phyloP scores from a whole-genome alignment of 2,797 vertebrate species.

The Neopelma chrysocephalum region DNA sequence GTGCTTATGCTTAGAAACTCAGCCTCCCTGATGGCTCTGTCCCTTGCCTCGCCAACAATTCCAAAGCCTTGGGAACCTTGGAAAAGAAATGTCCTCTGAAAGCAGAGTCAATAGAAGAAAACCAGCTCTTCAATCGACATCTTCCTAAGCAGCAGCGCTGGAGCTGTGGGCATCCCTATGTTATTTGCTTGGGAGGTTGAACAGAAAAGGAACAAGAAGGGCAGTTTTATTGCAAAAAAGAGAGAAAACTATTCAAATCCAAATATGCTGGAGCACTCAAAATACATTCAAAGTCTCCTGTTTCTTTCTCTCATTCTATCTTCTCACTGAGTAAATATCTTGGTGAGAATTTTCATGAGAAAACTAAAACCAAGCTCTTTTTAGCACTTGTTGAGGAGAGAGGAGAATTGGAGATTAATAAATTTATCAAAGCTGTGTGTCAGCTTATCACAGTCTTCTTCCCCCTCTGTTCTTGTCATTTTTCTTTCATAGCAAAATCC shows the following conservation, averaged over 20 bases:
- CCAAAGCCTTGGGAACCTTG: neutral
- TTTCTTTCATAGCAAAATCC: neutral
- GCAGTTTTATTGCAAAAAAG: neutral
- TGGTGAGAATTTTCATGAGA: neutral
- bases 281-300: neutral
- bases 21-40: neutral
- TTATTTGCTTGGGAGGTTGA: neutral
- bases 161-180: neutral
- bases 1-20: neutral
- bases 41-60: neutral
- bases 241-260: neutral
- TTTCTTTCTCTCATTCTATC: neutral
- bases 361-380: neutral
- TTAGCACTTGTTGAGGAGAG: neutral
- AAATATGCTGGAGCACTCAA: neutral
- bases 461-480: neutral
- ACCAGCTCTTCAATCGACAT: neutral
- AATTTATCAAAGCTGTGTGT: neutral
- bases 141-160: neutral
- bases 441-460: neutral
- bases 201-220: neutral
- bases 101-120: neutral
- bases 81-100: neutral
- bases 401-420: neutral
- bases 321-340: neutral